phyloP scores from a whole-genome alignment of 2,888 invertebrate species.

The Esperia sulphurella region DNA sequence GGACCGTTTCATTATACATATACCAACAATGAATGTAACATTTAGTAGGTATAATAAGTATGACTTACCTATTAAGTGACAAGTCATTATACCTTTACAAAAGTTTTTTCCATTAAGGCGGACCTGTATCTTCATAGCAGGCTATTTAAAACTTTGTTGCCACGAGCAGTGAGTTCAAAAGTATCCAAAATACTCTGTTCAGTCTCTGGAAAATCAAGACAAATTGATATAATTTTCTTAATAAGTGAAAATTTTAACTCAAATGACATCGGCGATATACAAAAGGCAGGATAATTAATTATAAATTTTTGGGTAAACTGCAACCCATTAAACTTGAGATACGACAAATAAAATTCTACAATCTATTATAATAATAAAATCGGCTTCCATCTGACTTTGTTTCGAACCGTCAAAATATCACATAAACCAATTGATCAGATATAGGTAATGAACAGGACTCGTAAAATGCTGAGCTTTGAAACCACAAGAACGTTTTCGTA shows the following conservation, averaged over 20 bases:
- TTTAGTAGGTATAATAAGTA: background rate
- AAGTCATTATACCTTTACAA: conserved; percentile 41
- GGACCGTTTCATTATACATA: background rate
- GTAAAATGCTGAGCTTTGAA: too few relatives aligned
- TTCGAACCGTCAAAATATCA: too few relatives aligned
- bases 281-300: too few relatives aligned
- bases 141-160: conserved; percentile 38
- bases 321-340: too few relatives aligned
- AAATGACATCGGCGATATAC: too few relatives aligned
- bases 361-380: too few relatives aligned
- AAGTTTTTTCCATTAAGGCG: conserved; percentile 45
- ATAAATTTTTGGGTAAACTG: too few relatives aligned
- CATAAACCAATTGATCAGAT: too few relatives aligned
- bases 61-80: conserved; percentile 20
- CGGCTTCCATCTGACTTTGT: too few relatives aligned
- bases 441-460: too few relatives aligned
- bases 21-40: background rate
- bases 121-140: conserved; percentile 31
- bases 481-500: too few relatives aligned
- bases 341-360: too few relatives aligned
- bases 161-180: conserved; percentile 24
- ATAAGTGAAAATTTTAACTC: background rate
- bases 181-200: conserved; percentile 32
- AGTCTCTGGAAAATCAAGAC: conserved; percentile 24
- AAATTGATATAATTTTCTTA: conserved; percentile 13